Base-by-base conservation (phyloP, 1,140 invertebrate genomes). In the Drosophila lini region DNA sequence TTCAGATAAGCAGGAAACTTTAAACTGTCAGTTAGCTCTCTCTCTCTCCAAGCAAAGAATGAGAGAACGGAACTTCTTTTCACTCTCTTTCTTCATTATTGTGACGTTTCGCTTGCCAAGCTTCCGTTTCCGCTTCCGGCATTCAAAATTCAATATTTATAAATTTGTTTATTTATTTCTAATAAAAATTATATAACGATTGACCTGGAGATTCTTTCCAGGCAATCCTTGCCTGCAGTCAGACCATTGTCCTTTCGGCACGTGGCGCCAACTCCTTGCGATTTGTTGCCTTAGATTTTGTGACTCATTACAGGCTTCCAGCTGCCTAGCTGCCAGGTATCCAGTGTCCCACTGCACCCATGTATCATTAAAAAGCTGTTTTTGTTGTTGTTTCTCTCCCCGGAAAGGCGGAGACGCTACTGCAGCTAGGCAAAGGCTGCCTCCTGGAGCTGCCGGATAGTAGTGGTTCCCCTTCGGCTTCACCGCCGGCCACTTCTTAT, bases 311-410 rank as follows among this genome's bases (percentile, higher is more conserved):
- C 52, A 50, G 65, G 52, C 28, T 28, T 5, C 25, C 25, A 5
- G 0, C 28, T 13, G 34, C 9, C 52, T 41, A 32, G 11, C 31
- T 34, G 7, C 50, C 16, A 22, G 52, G 34, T 53, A 45, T 52
- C 55, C 25, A 19, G 31, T 53, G 50, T 53, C 28, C 62, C 41
- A 31, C 22, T 45, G 40, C 57, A 38, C 9, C 34, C 55, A 77
- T 84, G 67, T 85, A 85, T 85, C 81, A 84, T 84, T 85, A 84
- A 85, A 85, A 85, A 80, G 50, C 68, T 77, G 61, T 59, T 76
- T 76, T 80, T 71, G 61, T 59, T 76, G 71, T 80, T 71, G 41
- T 78, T 15, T 67, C 61, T 19, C 19, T 28, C 44, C n/a, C 34
- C 36, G 11, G 42, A 9, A 11, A 31, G 25, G 40, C 10, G 13